Conservation (phyloP, 2,888 invertebrate genomes). For the Eupithecia tripunctaria region DNA sequence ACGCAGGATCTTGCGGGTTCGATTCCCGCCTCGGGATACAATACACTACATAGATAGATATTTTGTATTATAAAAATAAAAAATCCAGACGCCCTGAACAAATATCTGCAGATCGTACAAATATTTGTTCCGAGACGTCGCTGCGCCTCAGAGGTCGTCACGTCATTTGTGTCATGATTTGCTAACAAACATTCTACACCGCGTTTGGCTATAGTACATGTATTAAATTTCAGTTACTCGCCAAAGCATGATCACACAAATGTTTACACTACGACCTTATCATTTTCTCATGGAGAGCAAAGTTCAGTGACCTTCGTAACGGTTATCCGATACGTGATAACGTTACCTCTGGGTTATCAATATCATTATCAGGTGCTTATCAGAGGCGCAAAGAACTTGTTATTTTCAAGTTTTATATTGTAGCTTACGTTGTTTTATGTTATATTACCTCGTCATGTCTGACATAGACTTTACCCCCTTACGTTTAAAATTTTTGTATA, state of each 20-base stretch:
- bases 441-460: not conserved
- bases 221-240: slow-evolving; percentile 32
- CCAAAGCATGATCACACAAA: slow-evolving; percentile 31
- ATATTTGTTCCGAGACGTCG: too few species aligned
- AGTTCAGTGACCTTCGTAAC: slow-evolving; percentile 55
- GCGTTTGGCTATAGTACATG: not conserved
- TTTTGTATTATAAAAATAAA: too few species aligned
- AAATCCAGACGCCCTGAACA: not conserved
- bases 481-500: too few species aligned
- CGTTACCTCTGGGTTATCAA: slow-evolving; percentile 41
- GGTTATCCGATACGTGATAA: slow-evolving; percentile 42
- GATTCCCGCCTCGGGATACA: too few species aligned
- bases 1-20: too few species aligned
- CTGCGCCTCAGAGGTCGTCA: too few species aligned
- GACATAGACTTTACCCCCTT: not conserved
- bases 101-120: too few species aligned
- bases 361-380: slow-evolving; percentile 47
- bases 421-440: not conserved
- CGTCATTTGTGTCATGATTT: too few species aligned
- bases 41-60: too few species aligned
- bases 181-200: too few species aligned
- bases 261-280: slow-evolving; percentile 38
- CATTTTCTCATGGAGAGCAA: slow-evolving; percentile 50
- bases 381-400: slow-evolving; percentile 28
- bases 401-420: slow-evolving; percentile 2